Evolutionary conservation across 2,113 vertebrate genomes (phyloP).

Genomic region (Petromus typicus): DNA sequence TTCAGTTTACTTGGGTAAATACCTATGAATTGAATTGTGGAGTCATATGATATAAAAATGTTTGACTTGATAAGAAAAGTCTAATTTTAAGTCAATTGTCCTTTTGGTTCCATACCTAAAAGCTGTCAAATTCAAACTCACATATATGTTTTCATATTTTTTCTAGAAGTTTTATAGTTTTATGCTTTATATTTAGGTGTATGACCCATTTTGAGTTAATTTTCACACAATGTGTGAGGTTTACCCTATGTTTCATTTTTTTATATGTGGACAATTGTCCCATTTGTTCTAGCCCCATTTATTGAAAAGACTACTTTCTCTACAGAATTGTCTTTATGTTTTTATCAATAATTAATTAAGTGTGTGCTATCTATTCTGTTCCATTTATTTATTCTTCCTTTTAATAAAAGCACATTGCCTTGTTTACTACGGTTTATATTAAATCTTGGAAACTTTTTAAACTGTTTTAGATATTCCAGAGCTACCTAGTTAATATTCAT

Average conservation of each 20-base stretch:
- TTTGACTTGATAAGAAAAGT: conserved; percentile 12
- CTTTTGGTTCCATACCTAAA: conserved; percentile 7
- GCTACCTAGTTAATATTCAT: background rate
- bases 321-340: background rate
- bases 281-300: background rate
- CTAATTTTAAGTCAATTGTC: background rate
- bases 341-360: conserved; percentile 21
- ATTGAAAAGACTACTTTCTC: background rate
- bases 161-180: background rate
- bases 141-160: background rate
- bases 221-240: background rate
- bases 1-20: conserved; percentile 42
- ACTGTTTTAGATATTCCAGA: background rate
- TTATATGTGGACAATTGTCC: background rate
- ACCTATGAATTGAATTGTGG: background rate
- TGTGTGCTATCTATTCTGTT: background rate
- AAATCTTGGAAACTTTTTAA: background rate
- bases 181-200: background rate
- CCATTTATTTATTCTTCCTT: background rate
- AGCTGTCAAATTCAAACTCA: background rate
- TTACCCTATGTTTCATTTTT: background rate
- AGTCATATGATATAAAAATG: background rate
- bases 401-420: background rate
- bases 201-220: conserved; percentile 24
- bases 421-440: conserved; percentile 2